Evolutionary conservation across 2,113 vertebrate species (phyloP), one percentile per base, ranked within the genome.

Genomic region (Myrmecophaga tridactyla): DNA sequence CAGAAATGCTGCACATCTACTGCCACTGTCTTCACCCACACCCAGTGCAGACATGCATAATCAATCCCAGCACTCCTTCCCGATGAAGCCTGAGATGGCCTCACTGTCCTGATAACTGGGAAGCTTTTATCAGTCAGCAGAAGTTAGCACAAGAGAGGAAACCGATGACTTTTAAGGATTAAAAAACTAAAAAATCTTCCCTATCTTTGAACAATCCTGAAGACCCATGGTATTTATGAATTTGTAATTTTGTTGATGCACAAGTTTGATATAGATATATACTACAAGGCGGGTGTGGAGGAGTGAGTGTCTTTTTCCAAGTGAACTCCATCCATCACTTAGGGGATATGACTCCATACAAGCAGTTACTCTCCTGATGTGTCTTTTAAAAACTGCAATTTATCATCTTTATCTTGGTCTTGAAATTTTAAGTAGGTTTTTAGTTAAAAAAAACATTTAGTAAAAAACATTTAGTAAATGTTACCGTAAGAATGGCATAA

Each of bases 181-280:
- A 36, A 85, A 82, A 92, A 25, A 18, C 6, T 63, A 29, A 31
- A 36, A 53, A 31, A 63, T n/a, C 73, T 87, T 92, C 34, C 4
- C 34, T 80, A 1, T 85, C 23, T 85, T 81, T 58, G 21, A 84
- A 6, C 31, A 76, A 34, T 67, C n/a, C 31, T 76, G 27, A 89
- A 58, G 18, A 60, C 69, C 13, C 90, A 15, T 88, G 12, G 25
- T 76, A 41, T 58, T 75, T 73, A 75, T 62, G 39, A 51, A 85
- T 60, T 36, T 97, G 10, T 85, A 17, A 87, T 69, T 95, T 91
- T 92, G 43, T 46, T 60, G 48, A 86, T 62, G 43, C n/a, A 53
- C n/a, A 92, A 8, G 41, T 87, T 70, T 89, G 34, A 4, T 31
- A 25, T 11, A 51, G 75, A 18, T 82, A 20, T n/a, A 48, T 72